A percentile compares a stretch with the other conserved stretches of the same genome.
Conservation (phyloP, 2,113 vertebrate genomes). For the Podarcis muralis region DNA sequence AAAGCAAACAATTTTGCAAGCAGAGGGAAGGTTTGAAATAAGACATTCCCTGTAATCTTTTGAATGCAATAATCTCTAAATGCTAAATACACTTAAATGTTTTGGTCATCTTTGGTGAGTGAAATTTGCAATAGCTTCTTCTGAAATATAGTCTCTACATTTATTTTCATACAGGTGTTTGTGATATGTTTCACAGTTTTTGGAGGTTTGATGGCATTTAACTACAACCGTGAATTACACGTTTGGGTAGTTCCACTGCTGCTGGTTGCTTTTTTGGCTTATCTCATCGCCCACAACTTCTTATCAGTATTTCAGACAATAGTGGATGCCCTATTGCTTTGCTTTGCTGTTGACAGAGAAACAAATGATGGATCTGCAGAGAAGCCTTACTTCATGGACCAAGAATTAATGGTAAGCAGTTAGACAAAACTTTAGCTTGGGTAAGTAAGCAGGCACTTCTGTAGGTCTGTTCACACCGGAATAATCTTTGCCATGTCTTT, state of each 20-base stretch:
- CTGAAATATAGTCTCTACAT: constrained; percentile 14
- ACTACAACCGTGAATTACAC: constrained; percentile 77
- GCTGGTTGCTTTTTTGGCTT: constrained; percentile 78
- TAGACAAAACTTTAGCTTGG: neutral
- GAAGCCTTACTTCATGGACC: constrained; percentile 80
- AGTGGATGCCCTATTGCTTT: constrained; percentile 76
- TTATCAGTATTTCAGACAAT: constrained; percentile 80
- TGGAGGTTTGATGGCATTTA: constrained; percentile 83
- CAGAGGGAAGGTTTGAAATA: neutral
- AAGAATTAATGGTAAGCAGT: constrained; percentile 78
- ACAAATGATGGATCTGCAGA: constrained; percentile 80
- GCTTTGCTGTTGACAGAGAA: constrained; percentile 79
- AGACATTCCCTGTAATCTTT: neutral
- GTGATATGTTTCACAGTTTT: constrained; percentile 81
- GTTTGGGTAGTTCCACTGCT: constrained; percentile 79
- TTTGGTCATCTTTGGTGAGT: neutral
- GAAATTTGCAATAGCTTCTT: neutral
- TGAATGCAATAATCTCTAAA: constrained; percentile 17
- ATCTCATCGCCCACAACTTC: constrained; percentile 78
- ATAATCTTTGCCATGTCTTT: neutral
- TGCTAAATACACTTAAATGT: neutral
- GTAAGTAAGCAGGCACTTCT: no score
- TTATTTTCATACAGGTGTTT: constrained; percentile 70
- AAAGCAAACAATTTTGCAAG: no score
- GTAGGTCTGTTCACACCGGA: neutral